Conservation (phyloP, 2,113 vertebrate genomes). For the Pangasianodon hypophthalmus region DNA sequence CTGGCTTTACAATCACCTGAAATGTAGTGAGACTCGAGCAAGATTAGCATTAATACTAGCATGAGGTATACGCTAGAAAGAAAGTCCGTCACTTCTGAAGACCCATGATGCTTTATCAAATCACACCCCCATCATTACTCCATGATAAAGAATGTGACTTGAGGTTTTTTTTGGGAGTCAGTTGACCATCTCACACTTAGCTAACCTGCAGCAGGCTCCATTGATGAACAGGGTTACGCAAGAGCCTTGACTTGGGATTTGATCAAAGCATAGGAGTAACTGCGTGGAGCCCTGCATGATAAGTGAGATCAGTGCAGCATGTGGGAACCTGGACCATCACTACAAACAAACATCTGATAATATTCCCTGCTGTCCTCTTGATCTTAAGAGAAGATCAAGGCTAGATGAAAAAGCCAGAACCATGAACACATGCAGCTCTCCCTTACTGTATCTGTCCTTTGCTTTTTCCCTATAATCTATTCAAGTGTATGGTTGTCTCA, state of each 20-base stretch:
- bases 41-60: not conserved
- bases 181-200: constrained; percentile 4
- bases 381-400: not conserved
- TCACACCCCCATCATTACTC: not conserved
- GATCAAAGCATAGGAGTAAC: constrained; percentile 42
- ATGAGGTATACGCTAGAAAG: constrained; percentile 1
- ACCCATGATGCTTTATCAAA: constrained; percentile 20
- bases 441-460: not conserved
- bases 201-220: constrained; percentile 10
- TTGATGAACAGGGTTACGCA: not conserved
- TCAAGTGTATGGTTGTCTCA: not conserved
- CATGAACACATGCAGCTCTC: not conserved
- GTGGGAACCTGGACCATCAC: not conserved
- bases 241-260: constrained; percentile 13
- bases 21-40: not conserved
- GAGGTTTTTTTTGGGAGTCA: not conserved
- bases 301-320: constrained; percentile 15
- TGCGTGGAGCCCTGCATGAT: constrained; percentile 1
- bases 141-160: not conserved
- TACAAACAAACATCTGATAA: constrained; percentile 19
- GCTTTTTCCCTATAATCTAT: not conserved
- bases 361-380: not conserved
- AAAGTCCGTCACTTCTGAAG: not conserved
- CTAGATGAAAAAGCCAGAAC: not conserved
- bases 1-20: constrained; percentile 6